Evolutionary conservation across 2,113 vertebrate species (phyloP).

Genomic region (Pristiophorus japonicus): DNA sequence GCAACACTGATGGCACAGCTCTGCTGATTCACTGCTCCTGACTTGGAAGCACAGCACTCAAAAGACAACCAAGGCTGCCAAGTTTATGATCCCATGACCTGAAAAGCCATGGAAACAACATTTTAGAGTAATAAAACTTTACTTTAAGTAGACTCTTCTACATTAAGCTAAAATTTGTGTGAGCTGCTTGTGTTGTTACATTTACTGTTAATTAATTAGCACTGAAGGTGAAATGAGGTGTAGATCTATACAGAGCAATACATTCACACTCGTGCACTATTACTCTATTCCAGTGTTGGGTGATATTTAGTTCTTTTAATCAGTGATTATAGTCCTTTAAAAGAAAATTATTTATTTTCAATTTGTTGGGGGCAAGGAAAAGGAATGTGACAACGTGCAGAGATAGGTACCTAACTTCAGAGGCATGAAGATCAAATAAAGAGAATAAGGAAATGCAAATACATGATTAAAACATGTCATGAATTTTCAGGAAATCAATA

Average conservation of each 20-base stretch:
- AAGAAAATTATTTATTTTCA: not conserved
- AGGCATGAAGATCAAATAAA: not conserved
- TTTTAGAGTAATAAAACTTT: not conserved
- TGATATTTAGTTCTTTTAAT: not conserved
- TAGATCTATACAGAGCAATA: not conserved
- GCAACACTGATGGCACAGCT: too few relatives aligned
- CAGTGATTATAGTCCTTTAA: not conserved
- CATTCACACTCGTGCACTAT: not conserved
- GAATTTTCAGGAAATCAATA: not conserved
- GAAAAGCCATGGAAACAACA: not conserved
- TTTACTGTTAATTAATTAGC: not conserved
- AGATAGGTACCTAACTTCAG: not conserved
- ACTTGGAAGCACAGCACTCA: not conserved
- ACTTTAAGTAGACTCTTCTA: not conserved
- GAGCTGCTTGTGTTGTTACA: not conserved
- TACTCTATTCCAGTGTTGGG: not conserved
- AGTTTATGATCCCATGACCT: slow-evolving; percentile 17
- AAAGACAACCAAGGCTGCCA: not conserved
- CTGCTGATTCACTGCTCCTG: not conserved
- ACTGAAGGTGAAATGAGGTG: not conserved
- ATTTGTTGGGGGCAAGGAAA: not conserved
- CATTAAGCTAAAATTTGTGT: not conserved
- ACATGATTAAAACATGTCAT: not conserved
- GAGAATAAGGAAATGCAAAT: slow-evolving; percentile 1
- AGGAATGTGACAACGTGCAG: not conserved